Evolutionary conservation across 2,797 vertebrate species (phyloP).

Genomic region (Enteromius viviparus): DNA sequence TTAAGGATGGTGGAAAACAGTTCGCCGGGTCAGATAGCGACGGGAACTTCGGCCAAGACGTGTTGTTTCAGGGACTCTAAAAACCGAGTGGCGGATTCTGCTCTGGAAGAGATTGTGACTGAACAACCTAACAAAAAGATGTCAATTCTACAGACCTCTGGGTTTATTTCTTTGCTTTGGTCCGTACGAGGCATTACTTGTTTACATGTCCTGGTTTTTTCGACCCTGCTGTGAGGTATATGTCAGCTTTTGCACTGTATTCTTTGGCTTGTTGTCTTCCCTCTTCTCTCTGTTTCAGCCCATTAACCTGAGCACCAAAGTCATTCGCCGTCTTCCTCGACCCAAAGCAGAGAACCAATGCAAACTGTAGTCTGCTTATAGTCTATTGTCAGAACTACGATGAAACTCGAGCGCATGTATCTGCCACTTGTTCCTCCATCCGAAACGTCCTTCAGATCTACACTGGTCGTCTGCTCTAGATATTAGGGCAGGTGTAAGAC

Average conservation of each 20-base stretch:
- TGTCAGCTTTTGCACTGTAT: conserved; percentile 62
- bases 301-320: conserved; percentile 62
- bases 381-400: conserved; percentile 46
- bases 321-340: conserved; percentile 61
- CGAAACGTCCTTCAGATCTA: conserved; percentile 48
- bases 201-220: conserved; percentile 63
- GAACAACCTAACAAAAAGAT: conserved; percentile 67
- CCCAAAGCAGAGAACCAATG: conserved; percentile 61
- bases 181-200: conserved; percentile 65
- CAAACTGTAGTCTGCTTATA: conserved; percentile 59
- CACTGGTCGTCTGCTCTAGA: conserved; percentile 58
- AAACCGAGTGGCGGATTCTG: conserved; percentile 54
- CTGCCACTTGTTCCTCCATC: conserved; percentile 45
- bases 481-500: conserved; percentile 60
- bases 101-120: conserved; percentile 62
- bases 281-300: conserved; percentile 42
- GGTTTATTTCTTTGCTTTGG: conserved; percentile 60
- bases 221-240: conserved; percentile 59
- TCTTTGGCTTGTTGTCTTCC: conserved; percentile 61
- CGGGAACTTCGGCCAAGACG: conserved; percentile 49
- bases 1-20: conserved; percentile 45
- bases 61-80: conserved; percentile 62
- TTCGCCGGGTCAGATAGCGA: conserved; percentile 49
- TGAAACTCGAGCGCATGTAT: conserved; percentile 52
- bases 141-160: conserved; percentile 68